Conservation (phyloP, 2,797 vertebrate genomes). For the Netta rufina region DNA sequence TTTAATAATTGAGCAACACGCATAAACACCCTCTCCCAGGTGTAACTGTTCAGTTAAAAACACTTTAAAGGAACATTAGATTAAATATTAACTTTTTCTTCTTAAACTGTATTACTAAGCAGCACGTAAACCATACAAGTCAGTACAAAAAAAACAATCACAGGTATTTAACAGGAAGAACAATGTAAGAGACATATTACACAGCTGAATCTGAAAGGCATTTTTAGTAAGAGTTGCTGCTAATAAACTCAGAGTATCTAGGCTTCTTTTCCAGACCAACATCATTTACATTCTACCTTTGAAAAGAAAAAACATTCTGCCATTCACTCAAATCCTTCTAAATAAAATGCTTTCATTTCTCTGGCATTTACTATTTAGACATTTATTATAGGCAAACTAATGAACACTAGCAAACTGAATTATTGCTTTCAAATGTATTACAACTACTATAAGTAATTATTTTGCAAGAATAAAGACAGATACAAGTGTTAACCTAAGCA, state of each 20-base stretch:
- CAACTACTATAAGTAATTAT: neutral
- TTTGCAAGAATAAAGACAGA: neutral
- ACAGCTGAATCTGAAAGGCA: neutral
- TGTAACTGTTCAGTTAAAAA: neutral
- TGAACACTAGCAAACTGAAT: neutral
- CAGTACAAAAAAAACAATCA: neutral
- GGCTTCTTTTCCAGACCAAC: neutral
- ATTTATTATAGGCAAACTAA: neutral
- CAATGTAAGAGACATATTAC: neutral
- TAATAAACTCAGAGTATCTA: neutral
- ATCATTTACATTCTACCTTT: neutral
- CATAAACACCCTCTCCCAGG: neutral
- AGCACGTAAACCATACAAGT: neutral
- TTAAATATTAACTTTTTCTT: neutral
- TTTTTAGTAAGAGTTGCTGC: neutral
- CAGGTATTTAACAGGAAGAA: neutral
- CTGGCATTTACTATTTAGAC: neutral
- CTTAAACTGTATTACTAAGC: neutral
- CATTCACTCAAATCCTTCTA: fast-evolving
- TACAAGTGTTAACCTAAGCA: neutral
- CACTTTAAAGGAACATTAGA: neutral
- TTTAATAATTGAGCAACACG: neutral
- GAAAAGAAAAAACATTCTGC: neutral
- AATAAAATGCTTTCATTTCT: neutral
- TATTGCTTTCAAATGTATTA: neutral